These are phyloP conservation scores for Petrolisthes cinctipes DNA, from an alignment of 2,888 invertebrate genomes.

Conservation along the genomic window DNA sequence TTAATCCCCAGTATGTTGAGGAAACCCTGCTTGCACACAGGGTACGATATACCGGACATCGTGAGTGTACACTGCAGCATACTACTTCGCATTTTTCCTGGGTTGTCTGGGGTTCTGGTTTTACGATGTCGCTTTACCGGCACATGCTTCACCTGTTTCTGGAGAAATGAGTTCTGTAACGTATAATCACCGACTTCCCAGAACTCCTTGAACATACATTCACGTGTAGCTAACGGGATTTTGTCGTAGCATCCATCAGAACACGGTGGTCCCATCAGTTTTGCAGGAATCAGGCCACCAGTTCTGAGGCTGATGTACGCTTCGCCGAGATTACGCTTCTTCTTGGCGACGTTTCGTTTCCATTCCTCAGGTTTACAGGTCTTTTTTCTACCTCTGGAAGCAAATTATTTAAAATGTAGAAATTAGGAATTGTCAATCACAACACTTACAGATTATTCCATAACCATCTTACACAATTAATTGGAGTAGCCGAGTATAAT, in stretches of 20 bases:
- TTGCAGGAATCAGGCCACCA: no score
- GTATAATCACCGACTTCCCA: slow-evolving; percentile 4
- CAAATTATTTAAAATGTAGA: no score
- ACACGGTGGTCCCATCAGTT: not conserved
- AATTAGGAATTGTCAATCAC: no score
- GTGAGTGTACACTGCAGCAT: not conserved
- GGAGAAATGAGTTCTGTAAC: not conserved
- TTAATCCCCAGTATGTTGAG: not conserved
- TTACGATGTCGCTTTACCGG: not conserved
- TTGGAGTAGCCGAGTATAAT: no score
- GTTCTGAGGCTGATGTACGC: not conserved
- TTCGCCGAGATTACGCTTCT: not conserved
- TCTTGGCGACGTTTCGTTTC: no score
- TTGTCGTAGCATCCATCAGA: not conserved
- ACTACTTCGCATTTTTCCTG: not conserved
- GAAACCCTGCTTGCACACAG: slow-evolving; percentile 6
- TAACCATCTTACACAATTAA: no score
- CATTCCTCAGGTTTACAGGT: no score
- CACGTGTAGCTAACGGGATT: not conserved
- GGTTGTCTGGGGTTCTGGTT: not conserved
- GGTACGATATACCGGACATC: not conserved
- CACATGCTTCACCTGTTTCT: not conserved
- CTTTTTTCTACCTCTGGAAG: no score
- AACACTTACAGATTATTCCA: no score
- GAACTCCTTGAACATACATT: not conserved